Percentiles rank a stretch among this genome's conserved stretches.
Conservation (phyloP, 2,113 vertebrate species). For the Zosterops borbonicus region DNA sequence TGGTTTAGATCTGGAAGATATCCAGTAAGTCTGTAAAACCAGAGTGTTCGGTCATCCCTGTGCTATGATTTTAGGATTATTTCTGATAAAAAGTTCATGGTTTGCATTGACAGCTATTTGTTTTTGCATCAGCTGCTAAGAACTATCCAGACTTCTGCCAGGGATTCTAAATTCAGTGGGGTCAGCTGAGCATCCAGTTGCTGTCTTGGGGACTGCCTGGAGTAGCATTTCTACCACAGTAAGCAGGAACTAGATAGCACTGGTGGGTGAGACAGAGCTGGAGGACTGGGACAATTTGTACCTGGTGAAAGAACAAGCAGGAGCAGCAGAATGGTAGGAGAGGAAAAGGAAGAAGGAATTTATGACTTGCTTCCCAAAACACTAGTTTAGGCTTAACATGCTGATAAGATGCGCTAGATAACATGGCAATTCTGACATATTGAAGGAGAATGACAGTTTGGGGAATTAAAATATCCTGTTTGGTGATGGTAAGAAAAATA, state of each 20-base stretch:
- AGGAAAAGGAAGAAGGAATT: not conserved
- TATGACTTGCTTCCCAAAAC: not conserved
- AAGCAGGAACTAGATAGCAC: not conserved
- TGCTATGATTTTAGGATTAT: not conserved
- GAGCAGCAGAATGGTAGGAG: not conserved
- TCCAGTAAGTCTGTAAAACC: not conserved
- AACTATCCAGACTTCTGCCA: not conserved
- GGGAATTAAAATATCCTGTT: not conserved
- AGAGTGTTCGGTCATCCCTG: not conserved
- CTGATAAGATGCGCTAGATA: not conserved
- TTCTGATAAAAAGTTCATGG: not conserved
- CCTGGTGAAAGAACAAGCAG: not conserved
- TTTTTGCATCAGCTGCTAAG: not conserved
- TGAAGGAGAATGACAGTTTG: not conserved
- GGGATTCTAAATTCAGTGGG: not conserved
- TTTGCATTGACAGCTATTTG: not conserved
- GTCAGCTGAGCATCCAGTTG: accelerated
- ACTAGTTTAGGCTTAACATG: not conserved
- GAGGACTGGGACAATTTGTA: not conserved
- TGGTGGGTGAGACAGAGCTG: not conserved
- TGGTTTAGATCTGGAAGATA: not conserved
- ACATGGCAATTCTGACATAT: not conserved
- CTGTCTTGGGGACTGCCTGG: not conserved
- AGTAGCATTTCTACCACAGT: not conserved
- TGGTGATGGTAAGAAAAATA: not conserved